Evolutionary conservation across 2,113 vertebrate genomes (phyloP).

Genomic region (Tricholaema leucomelas): DNA sequence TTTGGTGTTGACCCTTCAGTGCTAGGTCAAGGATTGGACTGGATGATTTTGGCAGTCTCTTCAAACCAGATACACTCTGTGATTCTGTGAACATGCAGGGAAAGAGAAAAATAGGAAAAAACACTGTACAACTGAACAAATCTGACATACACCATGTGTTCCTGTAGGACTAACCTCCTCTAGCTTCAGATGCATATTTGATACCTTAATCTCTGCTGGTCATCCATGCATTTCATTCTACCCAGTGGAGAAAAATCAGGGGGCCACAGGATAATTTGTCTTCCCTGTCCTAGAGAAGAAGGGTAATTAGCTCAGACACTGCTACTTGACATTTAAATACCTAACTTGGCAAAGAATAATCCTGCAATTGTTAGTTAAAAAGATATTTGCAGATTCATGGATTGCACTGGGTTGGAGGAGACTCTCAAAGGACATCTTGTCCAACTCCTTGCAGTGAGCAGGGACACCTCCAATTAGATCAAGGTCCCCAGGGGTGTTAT

Average conservation of each 20-base stretch:
- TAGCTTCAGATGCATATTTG: background rate
- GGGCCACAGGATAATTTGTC: background rate
- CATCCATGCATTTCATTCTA: background rate
- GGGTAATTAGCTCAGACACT: background rate
- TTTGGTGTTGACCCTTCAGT: too few species aligned
- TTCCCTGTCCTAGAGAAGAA: background rate
- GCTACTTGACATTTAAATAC: background rate
- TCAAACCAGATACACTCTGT: too few species aligned
- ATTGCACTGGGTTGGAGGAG: too few species aligned
- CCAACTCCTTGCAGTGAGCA: too few species aligned
- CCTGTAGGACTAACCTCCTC: background rate
- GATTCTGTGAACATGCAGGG: background rate
- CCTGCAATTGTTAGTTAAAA: background rate
- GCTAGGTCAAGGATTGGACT: too few species aligned
- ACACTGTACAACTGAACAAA: background rate
- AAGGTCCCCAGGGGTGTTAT: background rate
- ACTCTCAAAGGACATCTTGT: too few species aligned
- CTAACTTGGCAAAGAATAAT: background rate
- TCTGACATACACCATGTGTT: background rate
- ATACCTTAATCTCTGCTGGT: background rate
- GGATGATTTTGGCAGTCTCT: too few species aligned
- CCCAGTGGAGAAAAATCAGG: background rate
- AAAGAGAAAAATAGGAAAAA: background rate
- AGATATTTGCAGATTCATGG: too few species aligned
- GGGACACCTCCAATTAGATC: too few species aligned